Evolutionary conservation across 30 jellyfish, hydroid and myxozoan genomes (phyloP), one percentile per base, ranked within the genome.

Genomic region (Chironex yamaguchii): DNA sequence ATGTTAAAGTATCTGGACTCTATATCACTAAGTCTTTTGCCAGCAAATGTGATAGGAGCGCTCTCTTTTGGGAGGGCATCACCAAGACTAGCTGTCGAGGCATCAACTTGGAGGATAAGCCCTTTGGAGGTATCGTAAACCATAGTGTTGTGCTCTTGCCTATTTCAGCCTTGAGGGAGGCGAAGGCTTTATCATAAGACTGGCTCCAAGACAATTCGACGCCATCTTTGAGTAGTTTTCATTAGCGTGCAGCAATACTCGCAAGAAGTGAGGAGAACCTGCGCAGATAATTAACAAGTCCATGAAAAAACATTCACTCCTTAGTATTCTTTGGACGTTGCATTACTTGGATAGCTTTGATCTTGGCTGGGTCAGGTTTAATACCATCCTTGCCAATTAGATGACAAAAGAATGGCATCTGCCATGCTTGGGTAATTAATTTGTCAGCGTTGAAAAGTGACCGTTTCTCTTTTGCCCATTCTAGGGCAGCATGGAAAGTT

Each of bases 351-450:
- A n/a, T n/a, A n/a, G n/a, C n/a, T n/a, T n/a, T n/a, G n/a, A n/a
- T n/a, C n/a, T n/a, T n/a, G n/a, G 70, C 81, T 3, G 71, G 81
- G 81, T 67, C 81, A 1, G 81, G 81, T 29, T 63, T 58, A 67
- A 67, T 21, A 29, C 81, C 81, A 29, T 67, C 71, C 36, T 67
- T 67, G 25, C 71, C 81, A 4, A 67, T 67, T 31, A 67, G 14
- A 3, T 27, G 81, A 2, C 81, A 58, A 29, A 33, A 67, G 71
- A 24, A 67, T 6, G 81, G 81, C 14, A 67, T 24, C 25, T 67
- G 29, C 30, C 25, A 29, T 1, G 71, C 71, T 1, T 28, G 67
- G 81, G 36, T 30, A 24, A 24, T 67, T 25, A 67, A 21, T 29
- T 67, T 67, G 21, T 67, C 81, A 1, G 62, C 63, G 62, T 67